Conservation (phyloP, 2,797 vertebrate species). For the Anolis apletophallus region DNA sequence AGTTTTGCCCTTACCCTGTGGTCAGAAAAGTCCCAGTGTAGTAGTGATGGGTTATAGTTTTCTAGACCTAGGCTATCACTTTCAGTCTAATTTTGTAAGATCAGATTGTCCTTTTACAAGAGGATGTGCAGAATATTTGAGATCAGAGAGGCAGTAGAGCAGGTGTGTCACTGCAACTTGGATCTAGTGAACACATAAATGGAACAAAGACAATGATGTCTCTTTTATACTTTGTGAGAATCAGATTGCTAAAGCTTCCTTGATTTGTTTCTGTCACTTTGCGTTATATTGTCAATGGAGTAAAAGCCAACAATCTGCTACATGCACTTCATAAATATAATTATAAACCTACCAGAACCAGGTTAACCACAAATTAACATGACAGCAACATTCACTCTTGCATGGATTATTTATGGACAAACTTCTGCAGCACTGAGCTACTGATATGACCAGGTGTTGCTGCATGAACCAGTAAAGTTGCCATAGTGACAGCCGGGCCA, state of each 20-base stretch:
- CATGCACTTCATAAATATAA: constrained; percentile 73
- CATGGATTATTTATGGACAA: constrained; percentile 74
- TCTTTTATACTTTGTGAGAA: constrained; percentile 42
- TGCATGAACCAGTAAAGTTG: constrained; percentile 61
- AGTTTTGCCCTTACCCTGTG: neutral
- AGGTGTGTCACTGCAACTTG: constrained; percentile 25
- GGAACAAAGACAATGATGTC: neutral
- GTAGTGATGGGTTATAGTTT: neutral
- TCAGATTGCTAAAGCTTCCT: constrained; percentile 54
- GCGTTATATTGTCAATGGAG: constrained; percentile 53
- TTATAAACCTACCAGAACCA: constrained; percentile 69
- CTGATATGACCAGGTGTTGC: constrained; percentile 60
- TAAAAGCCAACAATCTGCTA: constrained; percentile 70
- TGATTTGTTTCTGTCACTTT: constrained; percentile 69
- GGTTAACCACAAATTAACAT: constrained; percentile 72
- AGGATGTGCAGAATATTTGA: neutral
- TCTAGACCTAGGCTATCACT: neutral
- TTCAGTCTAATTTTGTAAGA: constrained; percentile 1
- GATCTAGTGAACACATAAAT: constrained; percentile 17
- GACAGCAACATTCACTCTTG: constrained; percentile 69
- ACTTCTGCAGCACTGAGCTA: constrained; percentile 58
- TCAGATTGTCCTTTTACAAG: constrained; percentile 14
- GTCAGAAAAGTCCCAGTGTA: too few relatives aligned
- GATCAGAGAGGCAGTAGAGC: constrained; percentile 2
- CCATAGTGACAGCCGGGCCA: constrained; percentile 67